phyloP scores from a whole-genome alignment of 2,888 invertebrate species.

The Corbicula japonica region DNA sequence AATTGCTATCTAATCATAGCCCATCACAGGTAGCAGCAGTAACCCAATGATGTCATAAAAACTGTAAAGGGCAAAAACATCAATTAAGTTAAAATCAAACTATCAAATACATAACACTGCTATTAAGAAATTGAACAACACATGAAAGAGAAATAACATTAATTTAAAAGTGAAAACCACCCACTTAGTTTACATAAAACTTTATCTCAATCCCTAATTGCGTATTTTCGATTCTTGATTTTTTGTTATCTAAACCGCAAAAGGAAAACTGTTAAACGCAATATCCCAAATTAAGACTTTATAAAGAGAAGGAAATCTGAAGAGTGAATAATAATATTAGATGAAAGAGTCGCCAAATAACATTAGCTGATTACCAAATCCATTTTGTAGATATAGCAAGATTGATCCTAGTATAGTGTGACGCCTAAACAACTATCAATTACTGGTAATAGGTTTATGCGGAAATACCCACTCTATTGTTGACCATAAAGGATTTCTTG shows the following conservation, averaged over 20 bases:
- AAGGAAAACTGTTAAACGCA: constrained; percentile 29
- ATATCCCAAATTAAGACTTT: constrained; percentile 29
- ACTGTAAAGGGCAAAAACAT: constrained; percentile 10
- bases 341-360: constrained; percentile 55
- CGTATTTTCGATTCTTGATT: constrained; percentile 15
- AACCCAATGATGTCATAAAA: constrained; percentile 14
- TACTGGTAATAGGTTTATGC: constrained; percentile 52
- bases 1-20: too few relatives aligned
- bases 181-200: constrained; percentile 24
- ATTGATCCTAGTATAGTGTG: constrained; percentile 43
- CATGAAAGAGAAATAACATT: constrained; percentile 9
- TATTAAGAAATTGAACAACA: constrained; percentile 10
- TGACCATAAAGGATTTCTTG: constrained; percentile 49
- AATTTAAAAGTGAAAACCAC: constrained; percentile 14
- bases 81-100: constrained; percentile 8
- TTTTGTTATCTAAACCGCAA: constrained; percentile 44
- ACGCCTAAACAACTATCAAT: constrained; percentile 50
- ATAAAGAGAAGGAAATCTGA: constrained; percentile 36
- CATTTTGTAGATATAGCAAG: constrained; percentile 52
- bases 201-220: constrained; percentile 19
- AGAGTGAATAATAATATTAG: constrained; percentile 45
- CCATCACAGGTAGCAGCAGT: not conserved
- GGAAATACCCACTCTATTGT: constrained; percentile 41
- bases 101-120: constrained; percentile 3
- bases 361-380: constrained; percentile 61